Percentiles rank a stretch among this genome's conserved stretches.
Evolutionary conservation across 2,888 invertebrate genomes (phyloP).

Genomic region (Agrotis exclamationis): DNA sequence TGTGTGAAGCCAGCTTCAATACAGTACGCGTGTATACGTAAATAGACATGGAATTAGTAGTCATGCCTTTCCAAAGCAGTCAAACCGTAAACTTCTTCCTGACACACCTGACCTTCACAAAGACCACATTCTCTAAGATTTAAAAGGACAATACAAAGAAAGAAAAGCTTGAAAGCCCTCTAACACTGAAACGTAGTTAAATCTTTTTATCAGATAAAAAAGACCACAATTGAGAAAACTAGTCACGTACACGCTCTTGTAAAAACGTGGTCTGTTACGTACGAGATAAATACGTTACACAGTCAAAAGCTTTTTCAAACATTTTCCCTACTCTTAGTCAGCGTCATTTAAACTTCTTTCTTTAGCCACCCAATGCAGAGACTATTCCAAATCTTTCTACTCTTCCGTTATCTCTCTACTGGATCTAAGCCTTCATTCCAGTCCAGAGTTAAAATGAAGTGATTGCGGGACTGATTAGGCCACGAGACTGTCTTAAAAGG

Average conservation of each 20-base stretch:
- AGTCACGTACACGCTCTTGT: conserved; percentile 11
- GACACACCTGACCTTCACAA: background rate
- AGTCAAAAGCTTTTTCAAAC: background rate
- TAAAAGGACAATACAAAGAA: conserved; percentile 10
- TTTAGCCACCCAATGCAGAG: too few relatives aligned
- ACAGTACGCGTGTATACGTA: background rate
- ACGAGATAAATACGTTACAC: conserved; percentile 6
- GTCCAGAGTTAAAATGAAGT: too few relatives aligned
- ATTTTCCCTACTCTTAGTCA: background rate
- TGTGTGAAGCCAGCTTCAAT: background rate
- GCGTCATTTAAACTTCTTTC: background rate
- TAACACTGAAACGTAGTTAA: conserved; percentile 5
- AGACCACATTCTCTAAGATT: background rate
- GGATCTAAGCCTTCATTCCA: too few relatives aligned
- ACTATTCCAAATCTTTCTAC: too few relatives aligned
- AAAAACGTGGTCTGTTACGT: conserved; percentile 1
- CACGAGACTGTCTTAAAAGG: too few relatives aligned
- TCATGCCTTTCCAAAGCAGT: background rate
- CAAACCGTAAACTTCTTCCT: background rate
- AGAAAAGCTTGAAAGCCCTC: conserved; percentile 1
- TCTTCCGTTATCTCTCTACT: too few relatives aligned
- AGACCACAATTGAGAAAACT: conserved; percentile 1
- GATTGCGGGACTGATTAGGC: too few relatives aligned
- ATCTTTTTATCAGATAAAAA: conserved; percentile 22
- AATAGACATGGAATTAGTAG: background rate